phyloP scores from a whole-genome alignment of 1,140 invertebrate species.

The Drosophila nikananu region DNA sequence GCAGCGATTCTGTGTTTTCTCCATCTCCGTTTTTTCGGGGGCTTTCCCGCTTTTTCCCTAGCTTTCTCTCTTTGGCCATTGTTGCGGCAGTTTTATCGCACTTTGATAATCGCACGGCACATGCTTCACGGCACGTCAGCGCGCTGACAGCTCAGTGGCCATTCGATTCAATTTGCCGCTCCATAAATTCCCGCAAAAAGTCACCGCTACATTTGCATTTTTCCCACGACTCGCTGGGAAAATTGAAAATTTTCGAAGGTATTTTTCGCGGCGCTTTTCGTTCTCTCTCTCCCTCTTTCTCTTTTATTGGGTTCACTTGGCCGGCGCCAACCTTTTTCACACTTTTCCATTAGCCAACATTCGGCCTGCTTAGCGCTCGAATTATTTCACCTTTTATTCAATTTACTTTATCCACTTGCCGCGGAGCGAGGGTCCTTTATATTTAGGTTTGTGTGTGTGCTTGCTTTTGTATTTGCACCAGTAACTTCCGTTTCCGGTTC shows the following conservation, averaged over 20 bases:
- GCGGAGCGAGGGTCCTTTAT: slow-evolving; percentile 27
- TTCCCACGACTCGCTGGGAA: slow-evolving; percentile 37
- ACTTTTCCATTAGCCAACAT: slow-evolving; percentile 63
- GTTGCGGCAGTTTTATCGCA: slow-evolving; percentile 73
- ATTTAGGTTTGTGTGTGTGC: slow-evolving; percentile 22
- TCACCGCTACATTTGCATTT: slow-evolving; percentile 62
- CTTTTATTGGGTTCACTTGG: slow-evolving; percentile 27
- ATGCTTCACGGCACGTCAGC: slow-evolving; percentile 73
- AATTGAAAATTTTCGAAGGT: slow-evolving; percentile 34
- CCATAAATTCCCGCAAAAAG: slow-evolving; percentile 72
- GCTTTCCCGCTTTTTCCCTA: slow-evolving; percentile 8
- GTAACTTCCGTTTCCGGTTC: slow-evolving; percentile 62
- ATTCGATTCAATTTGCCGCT: slow-evolving; percentile 76
- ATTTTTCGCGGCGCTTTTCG: slow-evolving; percentile 12
- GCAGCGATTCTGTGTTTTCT: slow-evolving; percentile 18
- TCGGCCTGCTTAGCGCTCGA: slow-evolving; percentile 62
- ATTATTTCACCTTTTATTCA: slow-evolving; percentile 80
- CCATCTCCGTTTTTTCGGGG: slow-evolving; percentile 8
- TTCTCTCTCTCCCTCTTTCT: slow-evolving; percentile 8
- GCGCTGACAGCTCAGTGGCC: slow-evolving; percentile 44
- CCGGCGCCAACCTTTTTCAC: slow-evolving; percentile 60
- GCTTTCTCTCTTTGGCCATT: slow-evolving; percentile 43
- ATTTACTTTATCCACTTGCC: slow-evolving; percentile 68
- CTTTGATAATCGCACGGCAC: slow-evolving; percentile 76
- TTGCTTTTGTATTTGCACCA: slow-evolving; percentile 39